phyloP scores from a whole-genome alignment of 1,140 invertebrate genomes.

The Eumaeus atala region DNA sequence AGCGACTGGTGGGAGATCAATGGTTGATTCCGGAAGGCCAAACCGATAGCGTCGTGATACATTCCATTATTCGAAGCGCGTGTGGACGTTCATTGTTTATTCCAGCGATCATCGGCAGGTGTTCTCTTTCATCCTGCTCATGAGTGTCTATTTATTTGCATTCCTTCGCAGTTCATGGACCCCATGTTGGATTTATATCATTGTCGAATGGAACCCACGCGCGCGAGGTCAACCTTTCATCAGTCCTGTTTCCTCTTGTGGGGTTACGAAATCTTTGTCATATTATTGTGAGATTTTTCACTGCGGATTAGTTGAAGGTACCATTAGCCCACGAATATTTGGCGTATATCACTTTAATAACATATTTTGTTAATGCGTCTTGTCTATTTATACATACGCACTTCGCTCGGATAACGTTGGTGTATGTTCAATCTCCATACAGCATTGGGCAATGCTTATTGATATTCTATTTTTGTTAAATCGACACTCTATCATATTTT shows the following conservation, averaged over 20 bases:
- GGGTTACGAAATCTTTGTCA: slow-evolving; percentile 22
- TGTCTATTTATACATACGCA: slow-evolving; percentile 1
- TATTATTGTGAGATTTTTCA: slow-evolving; percentile 11
- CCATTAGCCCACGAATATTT: not conserved
- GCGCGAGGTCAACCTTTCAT: slow-evolving; percentile 51
- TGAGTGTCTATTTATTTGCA: slow-evolving; percentile 65
- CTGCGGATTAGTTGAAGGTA: not conserved
- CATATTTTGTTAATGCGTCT: slow-evolving; percentile 9
- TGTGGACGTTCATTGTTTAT: slow-evolving; percentile 60
- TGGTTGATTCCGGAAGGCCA: slow-evolving; percentile 32
- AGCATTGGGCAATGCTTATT: slow-evolving; percentile 3
- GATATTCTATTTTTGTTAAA: not conserved
- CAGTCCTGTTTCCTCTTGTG: slow-evolving; percentile 36
- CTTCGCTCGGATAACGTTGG: not conserved
- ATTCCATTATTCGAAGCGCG: slow-evolving; percentile 36
- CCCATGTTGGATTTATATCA: slow-evolving; percentile 30
- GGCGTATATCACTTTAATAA: slow-evolving; percentile 9
- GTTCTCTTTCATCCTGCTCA: slow-evolving; percentile 57
- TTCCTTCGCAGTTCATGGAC: slow-evolving; percentile 60
- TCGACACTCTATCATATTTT: slow-evolving; percentile 5
- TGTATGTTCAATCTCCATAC: not conserved
- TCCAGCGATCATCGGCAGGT: slow-evolving; percentile 56
- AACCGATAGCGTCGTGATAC: slow-evolving; percentile 28
- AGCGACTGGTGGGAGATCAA: slow-evolving; percentile 24
- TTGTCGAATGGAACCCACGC: slow-evolving; percentile 48